Conservation (phyloP, 2,797 vertebrate species). For the Crenuchus spilurus region DNA sequence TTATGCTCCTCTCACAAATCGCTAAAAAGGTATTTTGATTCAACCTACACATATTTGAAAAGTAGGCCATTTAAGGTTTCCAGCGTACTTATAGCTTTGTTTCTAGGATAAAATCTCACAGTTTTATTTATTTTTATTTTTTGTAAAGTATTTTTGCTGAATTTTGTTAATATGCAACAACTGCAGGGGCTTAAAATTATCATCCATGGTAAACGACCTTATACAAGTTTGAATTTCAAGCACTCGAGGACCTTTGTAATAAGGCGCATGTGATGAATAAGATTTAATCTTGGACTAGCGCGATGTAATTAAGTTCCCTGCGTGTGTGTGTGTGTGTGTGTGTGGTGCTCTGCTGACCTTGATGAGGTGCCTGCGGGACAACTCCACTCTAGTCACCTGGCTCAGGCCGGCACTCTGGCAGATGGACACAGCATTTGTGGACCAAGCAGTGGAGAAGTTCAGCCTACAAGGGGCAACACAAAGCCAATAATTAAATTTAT, state of each 20-base stretch:
- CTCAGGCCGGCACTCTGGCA: slow-evolving; percentile 82
- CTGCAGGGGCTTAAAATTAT: too few relatives aligned
- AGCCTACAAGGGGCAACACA: slow-evolving; percentile 70
- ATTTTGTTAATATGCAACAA: too few relatives aligned
- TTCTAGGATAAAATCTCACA: too few relatives aligned
- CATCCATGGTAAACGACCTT: too few relatives aligned
- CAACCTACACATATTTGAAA: too few relatives aligned
- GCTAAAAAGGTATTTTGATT: too few relatives aligned
- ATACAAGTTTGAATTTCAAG: background rate
- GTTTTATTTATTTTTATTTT: too few relatives aligned
- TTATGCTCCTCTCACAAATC: too few relatives aligned
- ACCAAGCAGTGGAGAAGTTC: slow-evolving; percentile 89
- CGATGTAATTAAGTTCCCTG: background rate
- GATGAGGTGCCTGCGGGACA: slow-evolving; percentile 83
- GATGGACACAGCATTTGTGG: slow-evolving; percentile 89
- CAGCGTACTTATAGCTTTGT: too few relatives aligned
- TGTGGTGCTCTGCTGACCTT: slow-evolving; percentile 71
- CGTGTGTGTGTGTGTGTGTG: background rate
- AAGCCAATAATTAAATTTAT: background rate
- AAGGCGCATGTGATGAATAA: background rate
- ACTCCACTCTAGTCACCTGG: slow-evolving; percentile 81
- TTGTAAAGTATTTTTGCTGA: too few relatives aligned
- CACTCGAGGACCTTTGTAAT: background rate
- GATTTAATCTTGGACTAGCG: background rate
- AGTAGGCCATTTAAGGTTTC: too few relatives aligned